phyloP scores from a whole-genome alignment of 1,140 invertebrate genomes.

The Drosophila funebris region DNA sequence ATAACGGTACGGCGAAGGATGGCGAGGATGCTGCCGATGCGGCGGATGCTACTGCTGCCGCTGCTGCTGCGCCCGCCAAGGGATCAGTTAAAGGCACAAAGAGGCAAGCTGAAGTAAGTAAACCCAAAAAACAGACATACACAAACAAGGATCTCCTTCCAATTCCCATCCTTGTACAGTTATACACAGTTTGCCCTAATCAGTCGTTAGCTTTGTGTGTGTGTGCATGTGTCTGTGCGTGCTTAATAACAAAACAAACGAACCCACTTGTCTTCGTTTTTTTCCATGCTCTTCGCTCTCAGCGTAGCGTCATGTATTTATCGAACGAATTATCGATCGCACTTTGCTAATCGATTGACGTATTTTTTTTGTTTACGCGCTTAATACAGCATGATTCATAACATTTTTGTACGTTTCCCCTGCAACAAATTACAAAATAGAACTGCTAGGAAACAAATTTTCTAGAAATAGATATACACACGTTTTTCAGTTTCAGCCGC shows the following conservation, averaged over 20 bases:
- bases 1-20: slow-evolving; percentile 79
- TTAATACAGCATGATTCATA: slow-evolving; percentile 53
- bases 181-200: slow-evolving; percentile 24
- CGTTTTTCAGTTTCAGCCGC: slow-evolving; percentile 59
- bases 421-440: slow-evolving; percentile 40
- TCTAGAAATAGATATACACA: slow-evolving; percentile 82
- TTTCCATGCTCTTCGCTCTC: slow-evolving; percentile 1
- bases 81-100: slow-evolving; percentile 82
- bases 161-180: slow-evolving; percentile 29
- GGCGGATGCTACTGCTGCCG: slow-evolving; percentile 57
- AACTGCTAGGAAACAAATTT: slow-evolving; percentile 45
- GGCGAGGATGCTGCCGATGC: slow-evolving; percentile 64
- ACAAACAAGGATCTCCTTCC: slow-evolving; percentile 1
- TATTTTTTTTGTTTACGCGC: slow-evolving; percentile 63
- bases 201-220: slow-evolving; percentile 11
- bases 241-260: slow-evolving; percentile 58
- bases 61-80: slow-evolving; percentile 74
- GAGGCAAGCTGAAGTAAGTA: slow-evolving; percentile 82
- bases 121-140: neutral
- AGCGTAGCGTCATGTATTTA: slow-evolving; percentile 19
- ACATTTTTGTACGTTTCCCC: slow-evolving; percentile 24
- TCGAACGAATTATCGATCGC: slow-evolving; percentile 40
- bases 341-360: slow-evolving; percentile 33
- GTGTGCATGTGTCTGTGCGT: slow-evolving; percentile 8
- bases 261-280: slow-evolving; percentile 40